Base-by-base conservation (phyloP, 2,113 vertebrate species). In the Tachysurus vachellii region DNA sequence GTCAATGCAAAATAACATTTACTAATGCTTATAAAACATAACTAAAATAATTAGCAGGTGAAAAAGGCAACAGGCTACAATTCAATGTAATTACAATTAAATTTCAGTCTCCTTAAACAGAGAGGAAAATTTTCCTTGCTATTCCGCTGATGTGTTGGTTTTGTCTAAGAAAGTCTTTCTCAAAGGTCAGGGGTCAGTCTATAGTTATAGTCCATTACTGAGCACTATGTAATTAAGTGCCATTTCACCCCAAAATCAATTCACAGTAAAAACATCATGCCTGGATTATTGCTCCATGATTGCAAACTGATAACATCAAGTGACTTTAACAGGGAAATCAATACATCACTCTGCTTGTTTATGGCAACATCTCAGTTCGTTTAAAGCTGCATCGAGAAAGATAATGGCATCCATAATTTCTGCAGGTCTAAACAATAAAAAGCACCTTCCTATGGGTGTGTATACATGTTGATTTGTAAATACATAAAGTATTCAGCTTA, bases 261-360 rank as follows among this genome's bases (percentile, higher is more conserved):
- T 57, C 23, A 26, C 36, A 76, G 26, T 66, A 77, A 79, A 79
- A 53, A 79, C 57, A 31, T 64, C 61, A 66, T 50, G 62, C 28
- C 77, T 42, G 62, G 85, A 80, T 68, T 86, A 68, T 66, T 71
- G 85, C 64, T 57, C 64, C 47, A 71, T 81, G 85, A 81, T 86
- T 81, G 77, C 85, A 71, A 71, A 86, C 64, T 70, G 85, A 80
- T 86, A 68, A 86, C 21, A 23, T 81, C 62, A 71, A 81, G 19
- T 36, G 50, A 50, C 50, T 86, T 81, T 59, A 75, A 81, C 85
- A 71, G 77, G 62, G 31, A 86, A 86, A 80, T 80, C 85, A 26
- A 80, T 86, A 28, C 50, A 71, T 59, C 64, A n/a, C 50, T 71
- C 28, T 70, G 53, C 31, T 59, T 81, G 85, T 84, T 84, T 84